phyloP scores from a whole-genome alignment of 2,888 invertebrate genomes.

The Argyresthia goedartella region DNA sequence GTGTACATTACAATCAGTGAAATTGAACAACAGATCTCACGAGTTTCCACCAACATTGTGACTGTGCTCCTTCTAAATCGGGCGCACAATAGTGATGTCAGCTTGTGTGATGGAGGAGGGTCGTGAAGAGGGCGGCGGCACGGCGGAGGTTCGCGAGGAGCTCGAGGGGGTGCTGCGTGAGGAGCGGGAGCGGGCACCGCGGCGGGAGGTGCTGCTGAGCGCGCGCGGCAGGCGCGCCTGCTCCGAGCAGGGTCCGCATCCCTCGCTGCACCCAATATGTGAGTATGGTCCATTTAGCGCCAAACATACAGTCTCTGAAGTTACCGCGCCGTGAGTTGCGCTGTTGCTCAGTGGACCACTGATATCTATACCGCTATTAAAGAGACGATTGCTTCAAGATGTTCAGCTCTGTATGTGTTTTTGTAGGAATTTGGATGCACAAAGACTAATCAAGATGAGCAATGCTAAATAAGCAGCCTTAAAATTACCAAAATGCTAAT shows the following conservation, averaged over 20 bases:
- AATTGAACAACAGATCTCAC: no score
- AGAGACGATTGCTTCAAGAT: no score
- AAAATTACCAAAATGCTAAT: no score
- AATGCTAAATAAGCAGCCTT: no score
- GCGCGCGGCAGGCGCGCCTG: slow-evolving; percentile 74
- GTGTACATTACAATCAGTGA: no score
- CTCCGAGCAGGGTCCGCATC: slow-evolving; percentile 80
- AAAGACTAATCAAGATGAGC: no score
- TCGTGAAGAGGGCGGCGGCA: slow-evolving; percentile 46
- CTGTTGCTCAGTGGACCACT: background rate
- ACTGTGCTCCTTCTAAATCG: background rate
- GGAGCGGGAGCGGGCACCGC: slow-evolving; percentile 34
- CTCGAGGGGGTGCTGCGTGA: slow-evolving; percentile 18
- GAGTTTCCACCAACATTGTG: background rate
- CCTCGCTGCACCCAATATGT: slow-evolving; percentile 55
- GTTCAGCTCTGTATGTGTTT: no score
- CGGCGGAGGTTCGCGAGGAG: slow-evolving; percentile 21
- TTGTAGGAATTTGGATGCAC: no score
- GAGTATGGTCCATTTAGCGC: slow-evolving; percentile 21
- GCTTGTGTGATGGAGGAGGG: slow-evolving; percentile 58
- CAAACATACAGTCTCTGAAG: no score
- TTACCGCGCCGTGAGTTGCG: slow-evolving; percentile 1
- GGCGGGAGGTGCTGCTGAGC: slow-evolving; percentile 66
- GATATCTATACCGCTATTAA: slow-evolving; percentile 1
- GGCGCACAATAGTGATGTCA: slow-evolving; percentile 35